Evolutionary conservation across 2,113 vertebrate genomes (phyloP), one percentile per base, ranked within the genome.

Genomic region (Heterochromis multidens): DNA sequence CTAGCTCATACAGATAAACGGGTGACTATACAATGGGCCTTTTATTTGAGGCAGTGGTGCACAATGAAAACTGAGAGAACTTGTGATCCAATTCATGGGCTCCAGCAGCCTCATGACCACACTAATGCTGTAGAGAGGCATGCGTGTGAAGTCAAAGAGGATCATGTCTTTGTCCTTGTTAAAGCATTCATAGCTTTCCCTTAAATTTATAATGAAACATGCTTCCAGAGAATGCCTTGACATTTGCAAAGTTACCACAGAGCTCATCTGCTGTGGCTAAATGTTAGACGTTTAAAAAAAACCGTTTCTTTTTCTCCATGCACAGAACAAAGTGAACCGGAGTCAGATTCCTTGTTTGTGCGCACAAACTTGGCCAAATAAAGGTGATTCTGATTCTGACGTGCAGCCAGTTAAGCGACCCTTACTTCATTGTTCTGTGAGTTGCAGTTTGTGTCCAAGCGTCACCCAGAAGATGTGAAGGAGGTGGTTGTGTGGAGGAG

Each of bases 401-500:
- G 52, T 31, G 43, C 43, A 52, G 46, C 17, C 67, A n/a, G 17
- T 52, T 74, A 33, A 74, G 2, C 17, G 12, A 54, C 1, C 1
- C 23, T 31, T 57, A 2, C 67, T 62, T 4, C 29, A 14, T 87
- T n/a, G 25, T 62, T 43, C 83, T 90, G 72, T 85, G 29, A 1
- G 31, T 67, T 79, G 31, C 13, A 98, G 97, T 97, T 98, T 95
- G 96, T 97, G 82, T 97, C 97, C 59, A 98, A 97, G 95, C 95
- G 87, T 86, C 95, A 95, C 40, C 97, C 97, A 0, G 97, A 97
- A 40, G 97, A 98, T 74, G 95, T 97, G 91, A 97, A 97, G 93
- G 97, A 98, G 96, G 97, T 98, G 82, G 95, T 96, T 3, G 95
- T 97, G 72, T 98, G 97, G 97, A 96, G 95, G 85, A 95, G 98